Percentiles rank a stretch among this genome's conserved stretches.
Evolutionary conservation across 2,888 invertebrate species (phyloP).

Genomic region (Tridacna gigas): DNA sequence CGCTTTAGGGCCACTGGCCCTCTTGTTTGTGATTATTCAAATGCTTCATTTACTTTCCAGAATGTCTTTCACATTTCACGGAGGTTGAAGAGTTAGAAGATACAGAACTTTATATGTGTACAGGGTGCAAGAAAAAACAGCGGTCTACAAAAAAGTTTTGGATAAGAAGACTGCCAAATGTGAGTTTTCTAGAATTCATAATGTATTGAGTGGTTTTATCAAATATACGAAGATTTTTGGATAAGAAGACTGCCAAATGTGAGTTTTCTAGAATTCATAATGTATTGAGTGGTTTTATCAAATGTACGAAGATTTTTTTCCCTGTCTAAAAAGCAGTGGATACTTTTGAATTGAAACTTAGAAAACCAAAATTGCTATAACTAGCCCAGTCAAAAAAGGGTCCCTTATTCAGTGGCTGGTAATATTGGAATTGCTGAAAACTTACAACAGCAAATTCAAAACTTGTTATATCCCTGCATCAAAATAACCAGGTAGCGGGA

Average conservation of each 20-base stretch:
- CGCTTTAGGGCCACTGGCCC: neutral
- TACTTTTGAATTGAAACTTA: no score
- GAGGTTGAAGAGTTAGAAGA: constrained; percentile 93
- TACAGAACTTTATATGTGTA: constrained; percentile 93
- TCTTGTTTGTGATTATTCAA: neutral
- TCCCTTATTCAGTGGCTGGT: no score
- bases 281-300: no score
- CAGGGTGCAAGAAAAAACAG: constrained; percentile 92
- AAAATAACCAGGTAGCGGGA: no score
- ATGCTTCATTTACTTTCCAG: constrained; percentile 77
- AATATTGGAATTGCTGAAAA: no score
- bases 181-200: constrained; percentile 80
- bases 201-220: no score
- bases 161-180: constrained; percentile 92
- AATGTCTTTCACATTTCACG: constrained; percentile 90
- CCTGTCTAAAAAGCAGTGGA: no score
- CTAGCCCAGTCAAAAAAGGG: no score
- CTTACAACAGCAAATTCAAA: no score
- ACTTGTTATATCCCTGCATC: no score
- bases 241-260: constrained; percentile 92
- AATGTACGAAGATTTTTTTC: no score
- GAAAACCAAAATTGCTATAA: no score
- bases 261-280: constrained; percentile 71
- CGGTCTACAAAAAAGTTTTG: constrained; percentile 94
- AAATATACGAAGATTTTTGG: constrained; percentile 95